phyloP scores from a whole-genome alignment of 1,140 invertebrate species.

The Drosophila repleta region DNA sequence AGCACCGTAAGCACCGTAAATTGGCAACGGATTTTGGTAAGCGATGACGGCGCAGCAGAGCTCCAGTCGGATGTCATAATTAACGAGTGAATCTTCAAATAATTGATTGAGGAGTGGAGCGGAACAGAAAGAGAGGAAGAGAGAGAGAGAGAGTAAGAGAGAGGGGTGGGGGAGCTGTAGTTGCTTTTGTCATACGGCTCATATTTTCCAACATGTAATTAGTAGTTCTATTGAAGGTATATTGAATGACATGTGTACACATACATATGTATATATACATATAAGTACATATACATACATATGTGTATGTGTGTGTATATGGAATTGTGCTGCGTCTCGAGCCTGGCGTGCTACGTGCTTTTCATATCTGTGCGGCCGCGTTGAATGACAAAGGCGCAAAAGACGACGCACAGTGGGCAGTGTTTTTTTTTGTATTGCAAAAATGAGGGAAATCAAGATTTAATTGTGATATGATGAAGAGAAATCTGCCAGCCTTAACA shows the following conservation, averaged over 20 bases:
- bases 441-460: too few relatives aligned
- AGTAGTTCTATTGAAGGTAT: background rate
- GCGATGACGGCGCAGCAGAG: conserved; percentile 4
- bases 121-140: too few relatives aligned
- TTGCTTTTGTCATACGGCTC: too few relatives aligned
- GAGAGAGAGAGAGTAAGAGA: too few relatives aligned
- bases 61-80: conserved; percentile 16
- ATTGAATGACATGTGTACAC: background rate
- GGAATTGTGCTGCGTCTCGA: background rate
- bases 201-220: background rate
- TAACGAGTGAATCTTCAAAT: conserved; percentile 12
- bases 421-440: too few relatives aligned
- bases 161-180: too few relatives aligned
- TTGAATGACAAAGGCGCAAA: background rate
- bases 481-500: too few relatives aligned
- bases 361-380: background rate
- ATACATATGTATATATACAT: too few relatives aligned
- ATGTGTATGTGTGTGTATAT: background rate
- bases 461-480: too few relatives aligned
- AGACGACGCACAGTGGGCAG: background rate
- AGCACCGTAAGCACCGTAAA: conserved; percentile 7
- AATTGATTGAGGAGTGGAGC: conserved; percentile 13
- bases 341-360: background rate
- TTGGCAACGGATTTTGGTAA: conserved; percentile 16
- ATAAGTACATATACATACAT: too few relatives aligned